Conservation (phyloP, 1,140 invertebrate species). For the Brachionus angularis region DNA sequence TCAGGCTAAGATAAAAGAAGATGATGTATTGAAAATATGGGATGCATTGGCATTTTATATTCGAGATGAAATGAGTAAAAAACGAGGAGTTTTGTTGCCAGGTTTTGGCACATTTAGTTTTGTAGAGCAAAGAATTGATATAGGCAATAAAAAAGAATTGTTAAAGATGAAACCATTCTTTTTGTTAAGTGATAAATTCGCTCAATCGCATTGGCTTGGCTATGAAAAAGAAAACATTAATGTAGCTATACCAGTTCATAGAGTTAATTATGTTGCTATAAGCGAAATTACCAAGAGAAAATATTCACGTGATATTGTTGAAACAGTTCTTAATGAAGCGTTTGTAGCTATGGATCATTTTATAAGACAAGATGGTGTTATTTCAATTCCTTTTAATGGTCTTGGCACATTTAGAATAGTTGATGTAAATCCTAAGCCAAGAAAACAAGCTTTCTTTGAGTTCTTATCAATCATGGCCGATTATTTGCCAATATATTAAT, state of each 20-base stretch:
- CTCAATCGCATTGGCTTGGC: slow-evolving; percentile 3
- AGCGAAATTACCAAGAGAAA: slow-evolving; percentile 25
- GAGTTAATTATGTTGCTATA: slow-evolving; percentile 20
- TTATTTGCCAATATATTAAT: slow-evolving; percentile 15
- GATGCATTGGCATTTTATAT: slow-evolving; percentile 21
- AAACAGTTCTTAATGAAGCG: slow-evolving; percentile 1
- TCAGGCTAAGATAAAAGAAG: slow-evolving; percentile 1
- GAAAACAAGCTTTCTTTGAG: slow-evolving; percentile 18
- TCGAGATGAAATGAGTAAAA: slow-evolving; percentile 36
- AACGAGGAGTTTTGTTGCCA: slow-evolving; percentile 13
- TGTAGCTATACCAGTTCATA: slow-evolving; percentile 22
- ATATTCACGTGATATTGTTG: slow-evolving; percentile 31
- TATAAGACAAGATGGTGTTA: neutral
- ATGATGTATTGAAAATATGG: slow-evolving; percentile 41
- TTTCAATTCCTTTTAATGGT: slow-evolving; percentile 2
- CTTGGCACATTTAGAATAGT: slow-evolving; percentile 14
- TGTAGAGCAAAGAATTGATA: slow-evolving; percentile 18
- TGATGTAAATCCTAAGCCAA: slow-evolving; percentile 32
- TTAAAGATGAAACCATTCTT: slow-evolving; percentile 30
- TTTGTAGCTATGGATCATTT: slow-evolving; percentile 30
- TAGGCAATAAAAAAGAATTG: slow-evolving; percentile 39
- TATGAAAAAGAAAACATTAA: slow-evolving; percentile 23
- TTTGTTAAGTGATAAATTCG: slow-evolving; percentile 31
- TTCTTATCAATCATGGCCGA: slow-evolving; percentile 13
- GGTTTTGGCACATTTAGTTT: slow-evolving; percentile 36